These are phyloP conservation scores for Crotalus helleri DNA, from an alignment of 2,113 vertebrate genomes.

Conservation along the genomic window DNA sequence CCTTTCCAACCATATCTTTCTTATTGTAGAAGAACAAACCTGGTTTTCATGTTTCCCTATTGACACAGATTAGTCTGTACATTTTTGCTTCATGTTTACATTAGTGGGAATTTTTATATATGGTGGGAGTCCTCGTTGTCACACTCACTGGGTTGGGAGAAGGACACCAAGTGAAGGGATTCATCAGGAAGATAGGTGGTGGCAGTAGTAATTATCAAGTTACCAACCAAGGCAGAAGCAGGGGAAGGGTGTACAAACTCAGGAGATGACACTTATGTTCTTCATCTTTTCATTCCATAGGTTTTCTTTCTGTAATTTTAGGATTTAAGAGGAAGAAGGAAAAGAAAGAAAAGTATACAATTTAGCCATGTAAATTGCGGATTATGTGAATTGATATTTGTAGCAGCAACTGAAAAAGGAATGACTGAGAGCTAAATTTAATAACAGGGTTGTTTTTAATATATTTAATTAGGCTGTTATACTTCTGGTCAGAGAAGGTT, in stretches of 20 bases:
- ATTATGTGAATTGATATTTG: not conserved
- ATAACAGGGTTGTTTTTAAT: not conserved
- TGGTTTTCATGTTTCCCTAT: not conserved
- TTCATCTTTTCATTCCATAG: not conserved
- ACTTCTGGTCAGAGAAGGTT: slow-evolving; percentile 4
- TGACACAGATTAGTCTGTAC: not conserved
- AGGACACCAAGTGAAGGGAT: not conserved
- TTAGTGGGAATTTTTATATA: not conserved
- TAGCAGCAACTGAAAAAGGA: not conserved
- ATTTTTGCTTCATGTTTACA: not conserved
- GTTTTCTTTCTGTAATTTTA: not conserved
- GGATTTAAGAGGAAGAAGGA: not conserved
- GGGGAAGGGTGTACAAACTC: not conserved
- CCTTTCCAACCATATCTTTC: not conserved
- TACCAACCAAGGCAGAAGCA: not conserved
- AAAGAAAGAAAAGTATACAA: not conserved
- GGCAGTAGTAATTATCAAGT: not conserved
- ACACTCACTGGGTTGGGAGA: not conserved
- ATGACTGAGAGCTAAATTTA: slow-evolving; percentile 6
- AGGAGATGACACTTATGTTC: not conserved
- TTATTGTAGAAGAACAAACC: not conserved
- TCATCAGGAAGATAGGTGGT: not conserved
- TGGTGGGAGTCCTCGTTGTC: not conserved
- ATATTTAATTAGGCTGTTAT: not conserved
- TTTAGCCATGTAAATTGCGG: not conserved